Evolutionary conservation across 1,140 invertebrate species (phyloP).

Genomic region (Musca domestica): DNA sequence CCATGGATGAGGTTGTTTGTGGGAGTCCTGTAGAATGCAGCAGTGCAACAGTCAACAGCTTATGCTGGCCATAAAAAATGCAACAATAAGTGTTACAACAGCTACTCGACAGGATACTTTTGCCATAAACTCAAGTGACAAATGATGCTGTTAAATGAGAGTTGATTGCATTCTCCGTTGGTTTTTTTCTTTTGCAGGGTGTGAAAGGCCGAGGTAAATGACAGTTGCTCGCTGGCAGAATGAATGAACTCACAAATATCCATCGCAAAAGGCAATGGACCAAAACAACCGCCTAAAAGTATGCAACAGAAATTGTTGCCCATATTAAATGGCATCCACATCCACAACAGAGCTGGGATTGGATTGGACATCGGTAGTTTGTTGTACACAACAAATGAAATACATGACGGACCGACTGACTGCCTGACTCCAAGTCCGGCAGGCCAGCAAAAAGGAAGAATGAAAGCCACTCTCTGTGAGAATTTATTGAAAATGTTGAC

Average conservation of each 20-base stretch:
- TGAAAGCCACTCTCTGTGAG: background rate
- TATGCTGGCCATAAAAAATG: constrained; percentile 18
- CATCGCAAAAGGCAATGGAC: background rate
- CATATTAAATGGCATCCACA: too few relatives aligned
- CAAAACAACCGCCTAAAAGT: too few relatives aligned
- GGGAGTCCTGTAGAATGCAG: too few relatives aligned
- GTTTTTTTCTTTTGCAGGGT: background rate
- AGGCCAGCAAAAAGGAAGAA: too few relatives aligned
- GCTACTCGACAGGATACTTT: constrained; percentile 19
- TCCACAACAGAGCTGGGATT: too few relatives aligned
- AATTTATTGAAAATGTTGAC: background rate
- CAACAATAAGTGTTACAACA: constrained; percentile 21
- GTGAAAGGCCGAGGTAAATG: background rate
- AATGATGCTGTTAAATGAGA: constrained; percentile 29
- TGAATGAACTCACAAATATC: background rate
- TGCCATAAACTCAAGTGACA: constrained; percentile 23
- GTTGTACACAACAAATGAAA: too few relatives aligned
- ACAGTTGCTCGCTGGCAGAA: background rate
- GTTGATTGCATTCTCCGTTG: constrained; percentile 25
- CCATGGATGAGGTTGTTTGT: too few relatives aligned
- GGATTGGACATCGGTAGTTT: too few relatives aligned
- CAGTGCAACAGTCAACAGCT: constrained; percentile 9
- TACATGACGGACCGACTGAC: too few relatives aligned
- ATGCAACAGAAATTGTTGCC: too few relatives aligned
- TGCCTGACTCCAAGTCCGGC: too few relatives aligned